These are phyloP conservation scores for Parazoanthus swiftii DNA, from an alignment of 92 coral and sea anemone genomes.

Conservation along the genomic window DNA sequence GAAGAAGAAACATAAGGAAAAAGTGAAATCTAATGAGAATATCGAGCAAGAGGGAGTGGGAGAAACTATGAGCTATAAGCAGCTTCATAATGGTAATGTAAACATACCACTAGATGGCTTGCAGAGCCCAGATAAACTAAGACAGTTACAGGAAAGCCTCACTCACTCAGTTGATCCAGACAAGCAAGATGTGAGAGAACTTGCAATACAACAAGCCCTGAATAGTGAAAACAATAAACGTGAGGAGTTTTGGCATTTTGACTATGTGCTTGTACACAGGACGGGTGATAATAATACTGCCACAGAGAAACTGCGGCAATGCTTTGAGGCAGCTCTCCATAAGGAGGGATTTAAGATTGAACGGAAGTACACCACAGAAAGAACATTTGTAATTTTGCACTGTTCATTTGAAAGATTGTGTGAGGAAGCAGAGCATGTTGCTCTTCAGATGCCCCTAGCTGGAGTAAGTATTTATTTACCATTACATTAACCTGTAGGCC, in stretches of 20 bases:
- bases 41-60: constrained; percentile 8
- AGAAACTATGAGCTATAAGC: constrained; percentile 30
- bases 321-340: constrained; percentile 67
- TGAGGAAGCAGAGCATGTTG: constrained; percentile 89
- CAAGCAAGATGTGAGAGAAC: constrained; percentile 76
- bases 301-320: constrained; percentile 70
- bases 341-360: constrained; percentile 78
- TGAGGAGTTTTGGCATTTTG: constrained; percentile 66
- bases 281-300: constrained; percentile 64
- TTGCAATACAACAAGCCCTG: constrained; percentile 79
- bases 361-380: constrained; percentile 69
- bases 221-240: constrained; percentile 45
- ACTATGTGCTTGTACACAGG: constrained; percentile 81
- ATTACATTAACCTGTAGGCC: no score
- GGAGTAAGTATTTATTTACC: constrained; percentile 65
- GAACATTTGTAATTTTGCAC: constrained; percentile 79
- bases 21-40: constrained; percentile 27
- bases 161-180: neutral
- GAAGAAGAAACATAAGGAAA: constrained; percentile 16
- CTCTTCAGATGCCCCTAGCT: constrained; percentile 91
- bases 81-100: neutral
- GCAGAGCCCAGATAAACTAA: constrained; percentile 51
- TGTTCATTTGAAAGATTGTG: constrained; percentile 95
- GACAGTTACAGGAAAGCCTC: constrained; percentile 47
- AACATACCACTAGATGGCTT: constrained; percentile 36